Base-by-base conservation (phyloP, 1,140 invertebrate species). In the Drosophila repletoides region DNA sequence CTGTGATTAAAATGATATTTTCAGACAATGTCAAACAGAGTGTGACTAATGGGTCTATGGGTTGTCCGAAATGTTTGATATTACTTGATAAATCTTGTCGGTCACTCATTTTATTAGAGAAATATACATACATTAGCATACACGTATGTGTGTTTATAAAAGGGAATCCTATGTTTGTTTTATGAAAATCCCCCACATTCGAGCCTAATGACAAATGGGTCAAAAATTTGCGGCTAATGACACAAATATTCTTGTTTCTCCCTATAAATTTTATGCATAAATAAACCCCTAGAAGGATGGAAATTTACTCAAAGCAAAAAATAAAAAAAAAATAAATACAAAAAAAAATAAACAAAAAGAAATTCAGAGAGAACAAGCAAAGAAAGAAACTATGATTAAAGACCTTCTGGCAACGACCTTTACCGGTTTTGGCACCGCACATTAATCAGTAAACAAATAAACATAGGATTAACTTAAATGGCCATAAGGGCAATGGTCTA, bases 71-170 rank as follows among this genome's bases (percentile, higher is more conserved):
- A 84, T 79, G 79, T 84, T 80, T 84, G 79, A 86, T 84, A 84
- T 84, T 84, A 86, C 79, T 84, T 84, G 79, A 84, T 84, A 84
- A 84, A 84, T 84, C 79, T 84, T 84, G 79, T 86, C 80, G 80
- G 75, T 79, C 80, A 84, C 79, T 86, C 80, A 79, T 77, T 76
- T 73, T 73, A 76, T 79, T 51, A 76, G 69, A 24, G 53, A 31
- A 60, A 33, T 12, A 31, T 29, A 33, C 24, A 29, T 19, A 29
- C 41, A 51, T 24, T 41, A 24, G 24, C 22, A 29, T 12, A 38
- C 19, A 26, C 26, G 17, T 19, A 17, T 45, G 55, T 46, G 40
- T 48, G 12, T 31, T 34, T 3, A n/a, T n/a, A n/a, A n/a, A 22
- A 34, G 41, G 51, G 38, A 48, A 26, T 55, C 46, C 33, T 81